phyloP scores from a whole-genome alignment of 2,888 invertebrate genomes.

The Callinectes sapidus region DNA sequence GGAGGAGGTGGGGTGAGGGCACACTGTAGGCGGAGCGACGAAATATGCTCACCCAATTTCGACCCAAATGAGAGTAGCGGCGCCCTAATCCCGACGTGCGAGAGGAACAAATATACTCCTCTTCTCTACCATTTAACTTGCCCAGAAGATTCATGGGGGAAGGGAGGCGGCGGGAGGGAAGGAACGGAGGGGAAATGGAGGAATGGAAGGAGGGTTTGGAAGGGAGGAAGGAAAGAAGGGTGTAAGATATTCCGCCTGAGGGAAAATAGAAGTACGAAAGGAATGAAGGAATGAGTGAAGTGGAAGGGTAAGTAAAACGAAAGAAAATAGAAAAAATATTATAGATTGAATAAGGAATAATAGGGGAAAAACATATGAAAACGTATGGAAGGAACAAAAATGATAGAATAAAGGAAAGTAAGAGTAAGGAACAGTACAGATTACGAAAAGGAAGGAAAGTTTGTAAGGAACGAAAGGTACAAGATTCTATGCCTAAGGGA shows the following conservation, averaged over 20 bases:
- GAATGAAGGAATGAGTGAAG: background rate
- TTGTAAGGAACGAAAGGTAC: background rate
- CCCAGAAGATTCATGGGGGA: constrained; percentile 32
- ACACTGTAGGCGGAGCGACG: background rate
- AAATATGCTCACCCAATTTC: constrained; percentile 36
- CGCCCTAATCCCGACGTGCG: constrained; percentile 39
- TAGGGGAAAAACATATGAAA: too few relatives aligned
- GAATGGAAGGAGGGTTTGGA: background rate
- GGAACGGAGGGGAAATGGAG: background rate
- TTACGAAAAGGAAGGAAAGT: background rate
- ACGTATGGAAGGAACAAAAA: too few relatives aligned
- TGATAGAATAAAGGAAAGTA: background rate
- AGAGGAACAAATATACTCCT: constrained; percentile 42
- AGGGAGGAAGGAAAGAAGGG: background rate
- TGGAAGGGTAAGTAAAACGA: background rate
- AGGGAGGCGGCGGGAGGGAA: background rate
- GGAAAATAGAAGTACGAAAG: background rate
- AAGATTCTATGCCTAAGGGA: background rate
- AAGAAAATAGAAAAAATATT: too few relatives aligned
- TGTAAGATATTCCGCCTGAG: background rate
- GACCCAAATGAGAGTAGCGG: constrained; percentile 15
- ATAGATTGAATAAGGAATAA: too few relatives aligned
- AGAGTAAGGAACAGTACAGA: background rate
- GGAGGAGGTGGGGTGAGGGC: background rate
- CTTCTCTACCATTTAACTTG: constrained; percentile 42